Conservation (phyloP, 2,797 vertebrate genomes). For the Psittacula derbiana region DNA sequence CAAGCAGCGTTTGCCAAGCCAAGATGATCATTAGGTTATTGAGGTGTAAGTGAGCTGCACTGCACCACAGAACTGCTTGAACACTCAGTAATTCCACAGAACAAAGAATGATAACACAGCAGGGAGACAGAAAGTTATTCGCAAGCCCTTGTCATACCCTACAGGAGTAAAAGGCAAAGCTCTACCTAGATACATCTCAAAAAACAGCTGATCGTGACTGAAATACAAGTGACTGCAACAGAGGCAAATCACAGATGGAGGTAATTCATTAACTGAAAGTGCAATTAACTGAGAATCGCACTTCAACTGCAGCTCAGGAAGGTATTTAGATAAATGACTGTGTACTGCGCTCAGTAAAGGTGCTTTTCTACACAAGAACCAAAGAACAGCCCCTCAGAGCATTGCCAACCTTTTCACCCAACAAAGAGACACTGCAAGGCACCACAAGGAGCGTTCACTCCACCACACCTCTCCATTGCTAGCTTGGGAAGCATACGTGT, state of each 20-base stretch:
- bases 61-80: not conserved
- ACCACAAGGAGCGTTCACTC: fast-evolving
- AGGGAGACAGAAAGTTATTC: not conserved
- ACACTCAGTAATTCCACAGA: not conserved
- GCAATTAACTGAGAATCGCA: not conserved
- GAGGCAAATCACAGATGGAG: not conserved
- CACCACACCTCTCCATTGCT: fast-evolving
- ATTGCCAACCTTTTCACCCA: fast-evolving
- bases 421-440: fast-evolving
- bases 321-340: not conserved
- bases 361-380: not conserved
- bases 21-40: not conserved
- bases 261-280: not conserved
- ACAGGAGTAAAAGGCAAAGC: not conserved
- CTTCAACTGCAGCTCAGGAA: not conserved
- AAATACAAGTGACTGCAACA: not conserved
- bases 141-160: not conserved
- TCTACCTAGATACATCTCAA: not conserved
- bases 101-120: not conserved
- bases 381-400: not conserved
- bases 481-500: fast-evolving
- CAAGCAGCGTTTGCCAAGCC: not conserved
- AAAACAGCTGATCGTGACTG: not conserved
- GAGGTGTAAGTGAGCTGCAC: not conserved
- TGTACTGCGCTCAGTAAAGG: not conserved